A percentile compares a stretch with the other conserved stretches of the same genome.
phyloP scores from a whole-genome alignment of 2,888 invertebrate species.

The Omphaloscelis lunosa region DNA sequence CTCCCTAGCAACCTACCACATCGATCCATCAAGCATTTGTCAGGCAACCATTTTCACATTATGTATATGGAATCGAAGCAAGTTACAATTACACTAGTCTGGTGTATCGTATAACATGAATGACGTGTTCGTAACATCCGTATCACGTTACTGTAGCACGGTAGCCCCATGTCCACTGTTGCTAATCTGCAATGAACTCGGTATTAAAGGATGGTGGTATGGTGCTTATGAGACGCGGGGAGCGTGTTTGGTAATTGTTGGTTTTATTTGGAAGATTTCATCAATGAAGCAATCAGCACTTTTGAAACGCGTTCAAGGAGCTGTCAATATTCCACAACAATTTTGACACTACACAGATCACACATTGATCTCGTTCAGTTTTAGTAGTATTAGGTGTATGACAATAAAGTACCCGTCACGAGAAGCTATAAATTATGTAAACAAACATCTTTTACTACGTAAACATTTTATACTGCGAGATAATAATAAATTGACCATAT shows the following conservation, averaged over 20 bases:
- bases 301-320: no score
- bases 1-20: not conserved
- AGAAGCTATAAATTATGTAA: no score
- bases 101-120: constrained; percentile 38
- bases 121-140: constrained; percentile 49
- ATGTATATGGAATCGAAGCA: constrained; percentile 40
- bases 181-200: constrained; percentile 52
- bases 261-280: not conserved
- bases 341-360: no score
- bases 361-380: no score
- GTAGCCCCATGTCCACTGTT: constrained; percentile 36
- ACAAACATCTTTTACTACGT: no score
- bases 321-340: no score
- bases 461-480: no score
- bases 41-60: constrained; percentile 4
- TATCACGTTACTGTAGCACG: constrained; percentile 51
- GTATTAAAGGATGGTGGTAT: constrained; percentile 4
- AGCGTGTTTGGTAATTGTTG: not conserved
- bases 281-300: not conserved
- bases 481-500: no score
- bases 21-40: not conserved
- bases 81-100: constrained; percentile 5
- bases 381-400: no score
- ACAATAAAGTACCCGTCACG: no score
- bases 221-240: constrained; percentile 6